Evolutionary conservation across 2,113 vertebrate genomes (phyloP).

Genomic region (Raphicerus campestris): DNA sequence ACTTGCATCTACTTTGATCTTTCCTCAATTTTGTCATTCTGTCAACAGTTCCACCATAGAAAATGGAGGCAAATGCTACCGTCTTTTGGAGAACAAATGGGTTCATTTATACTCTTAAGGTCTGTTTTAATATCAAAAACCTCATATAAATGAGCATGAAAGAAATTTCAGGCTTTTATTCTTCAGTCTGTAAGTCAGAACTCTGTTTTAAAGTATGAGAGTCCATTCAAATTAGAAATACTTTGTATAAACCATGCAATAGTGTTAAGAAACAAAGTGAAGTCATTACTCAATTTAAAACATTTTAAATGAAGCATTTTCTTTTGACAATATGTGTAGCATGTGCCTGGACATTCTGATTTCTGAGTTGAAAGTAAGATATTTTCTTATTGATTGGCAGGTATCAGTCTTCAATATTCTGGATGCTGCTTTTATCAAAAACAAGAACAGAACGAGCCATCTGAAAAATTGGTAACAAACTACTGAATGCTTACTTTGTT

Average conservation of each 20-base stretch:
- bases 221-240: constrained; percentile 34
- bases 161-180: constrained; percentile 43
- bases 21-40: not conserved
- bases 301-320: not conserved
- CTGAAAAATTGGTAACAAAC: not conserved
- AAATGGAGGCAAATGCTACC: constrained; percentile 17
- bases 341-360: not conserved
- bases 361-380: not conserved
- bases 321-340: not conserved
- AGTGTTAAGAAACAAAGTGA: constrained; percentile 4
- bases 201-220: constrained; percentile 7
- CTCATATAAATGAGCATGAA: constrained; percentile 59
- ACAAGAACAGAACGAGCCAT: not conserved
- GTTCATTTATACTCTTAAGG: constrained; percentile 54
- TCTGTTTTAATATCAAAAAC: constrained; percentile 44
- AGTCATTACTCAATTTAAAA: not conserved
- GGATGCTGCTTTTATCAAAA: not conserved
- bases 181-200: constrained; percentile 42
- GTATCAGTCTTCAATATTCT: not conserved
- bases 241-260: not conserved
- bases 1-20: constrained; percentile 17
- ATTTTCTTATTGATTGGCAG: not conserved
- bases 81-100: constrained; percentile 46
- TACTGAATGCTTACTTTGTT: not conserved
- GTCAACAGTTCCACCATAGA: constrained; percentile 35